Evolutionary conservation across 2,113 vertebrate species (phyloP).

Genomic region (Tor tambroides): DNA sequence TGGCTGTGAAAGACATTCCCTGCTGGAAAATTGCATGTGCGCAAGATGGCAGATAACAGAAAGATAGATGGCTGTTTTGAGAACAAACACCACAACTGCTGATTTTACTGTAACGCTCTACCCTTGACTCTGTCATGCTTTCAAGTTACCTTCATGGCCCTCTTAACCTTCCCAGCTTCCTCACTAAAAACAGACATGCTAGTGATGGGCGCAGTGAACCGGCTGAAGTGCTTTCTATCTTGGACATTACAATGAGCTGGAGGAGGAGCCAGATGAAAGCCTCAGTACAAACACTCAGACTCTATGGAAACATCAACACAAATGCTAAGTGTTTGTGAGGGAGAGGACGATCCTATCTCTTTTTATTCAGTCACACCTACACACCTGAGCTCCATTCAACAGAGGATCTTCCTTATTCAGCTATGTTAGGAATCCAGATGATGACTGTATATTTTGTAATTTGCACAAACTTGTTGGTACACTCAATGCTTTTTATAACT

Average conservation of each 20-base stretch:
- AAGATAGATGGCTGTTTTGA: slow-evolving; percentile 24
- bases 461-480: background rate
- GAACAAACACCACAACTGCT: slow-evolving; percentile 25
- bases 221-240: background rate
- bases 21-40: too few relatives aligned
- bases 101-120: background rate
- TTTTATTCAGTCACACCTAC: background rate
- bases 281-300: background rate
- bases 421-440: background rate
- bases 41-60: background rate
- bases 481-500: background rate
- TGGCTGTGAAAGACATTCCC: background rate
- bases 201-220: background rate
- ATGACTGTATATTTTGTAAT: background rate
- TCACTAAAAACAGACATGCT: slow-evolving; percentile 22
- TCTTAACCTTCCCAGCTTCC: background rate
- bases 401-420: background rate
- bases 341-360: background rate
- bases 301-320: background rate
- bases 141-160: slow-evolving; percentile 11
- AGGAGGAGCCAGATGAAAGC: background rate
- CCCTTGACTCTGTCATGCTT: background rate
- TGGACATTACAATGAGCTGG: background rate
- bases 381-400: background rate
- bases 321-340: background rate